These are phyloP conservation scores for Hydrocynus forskahlii DNA, from an alignment of 2,797 vertebrate genomes.

Conservation along the genomic window DNA sequence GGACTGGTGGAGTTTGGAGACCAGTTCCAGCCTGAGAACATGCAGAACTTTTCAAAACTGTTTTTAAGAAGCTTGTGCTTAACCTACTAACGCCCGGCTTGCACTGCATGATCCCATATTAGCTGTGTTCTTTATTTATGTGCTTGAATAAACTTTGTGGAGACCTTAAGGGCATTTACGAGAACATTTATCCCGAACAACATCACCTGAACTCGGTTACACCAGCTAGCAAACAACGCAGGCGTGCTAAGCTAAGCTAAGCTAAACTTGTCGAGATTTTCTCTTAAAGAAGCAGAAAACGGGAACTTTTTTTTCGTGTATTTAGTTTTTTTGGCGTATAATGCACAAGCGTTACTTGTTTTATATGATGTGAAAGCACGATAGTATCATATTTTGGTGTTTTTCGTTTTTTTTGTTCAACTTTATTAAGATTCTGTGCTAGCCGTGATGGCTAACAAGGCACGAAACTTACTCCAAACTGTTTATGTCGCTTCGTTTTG, in stretches of 20 bases:
- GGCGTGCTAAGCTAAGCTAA: slow-evolving; percentile 25
- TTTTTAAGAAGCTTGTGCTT: no score
- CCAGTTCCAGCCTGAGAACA: not conserved
- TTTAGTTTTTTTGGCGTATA: no score
- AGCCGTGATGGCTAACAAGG: no score
- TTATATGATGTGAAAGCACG: no score
- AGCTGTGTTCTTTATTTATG: not conserved
- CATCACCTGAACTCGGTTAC: not conserved
- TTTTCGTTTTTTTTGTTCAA: no score
- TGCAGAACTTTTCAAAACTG: not conserved
- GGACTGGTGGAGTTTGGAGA: not conserved
- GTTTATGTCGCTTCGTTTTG: no score
- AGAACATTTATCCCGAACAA: not conserved
- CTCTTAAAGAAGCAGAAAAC: not conserved
- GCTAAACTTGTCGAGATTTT: slow-evolving; percentile 4
- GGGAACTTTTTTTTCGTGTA: no score
- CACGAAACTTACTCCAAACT: no score
- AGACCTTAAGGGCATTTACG: not conserved
- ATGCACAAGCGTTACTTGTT: no score
- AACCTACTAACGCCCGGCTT: not conserved
- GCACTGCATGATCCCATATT: not conserved
- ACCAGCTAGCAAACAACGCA: not conserved
- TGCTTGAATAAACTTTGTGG: not conserved
- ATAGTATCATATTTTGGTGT: no score
- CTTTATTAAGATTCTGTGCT: no score